Evolutionary conservation across 2,888 invertebrate species (phyloP), one percentile per base, ranked within the genome.

Genomic region (Diadegma fenestrale): DNA sequence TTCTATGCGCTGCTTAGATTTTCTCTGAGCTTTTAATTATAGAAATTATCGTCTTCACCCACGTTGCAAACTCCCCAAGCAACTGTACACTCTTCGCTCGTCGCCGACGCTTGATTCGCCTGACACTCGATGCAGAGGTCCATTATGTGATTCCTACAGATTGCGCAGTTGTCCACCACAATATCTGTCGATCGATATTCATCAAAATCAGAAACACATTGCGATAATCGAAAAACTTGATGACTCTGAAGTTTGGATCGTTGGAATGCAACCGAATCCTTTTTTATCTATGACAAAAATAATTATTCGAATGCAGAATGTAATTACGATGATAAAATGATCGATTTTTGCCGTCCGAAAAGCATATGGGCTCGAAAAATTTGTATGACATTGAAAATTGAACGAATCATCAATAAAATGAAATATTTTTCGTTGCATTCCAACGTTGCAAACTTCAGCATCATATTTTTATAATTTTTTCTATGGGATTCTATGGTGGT

Each of bases 51-150:
- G 12, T 80, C 26, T 48, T 7, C 78, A 94, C 95, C 95, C 95
- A 98, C 98, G 96, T 99, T 99, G 94, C 99, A 99, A 84, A 99
- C 99, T 90, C 99, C 99, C 99, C 99, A 99, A 82, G 99, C 99
- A 12, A 99, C 99, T 87, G 99, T 99, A 94, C 99, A 99, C 94
- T 99, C 99, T 94, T 99, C 99, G 94, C 98, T 99, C 6, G 99
- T 99, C 22, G 99, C 99, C 22, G 99, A 98, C 17, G 99, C 99
- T 94, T 99, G 99, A 95, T 98, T 98, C 3, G 98, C 98, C 94
- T 99, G 99, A 93, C 99, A 99, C 95, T 99, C 99, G 93, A 99
- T 99, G 93, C 99, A 99, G 33, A 99, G 95, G 94, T 99, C 99
- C 99, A 99, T 99, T 90, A 99, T 99, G 94, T 99, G 99, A 95